Evolutionary conservation across 92 coral and sea anemone genomes (phyloP), one percentile per base, ranked within the genome.

Genomic region (Epizoanthus scotinus): DNA sequence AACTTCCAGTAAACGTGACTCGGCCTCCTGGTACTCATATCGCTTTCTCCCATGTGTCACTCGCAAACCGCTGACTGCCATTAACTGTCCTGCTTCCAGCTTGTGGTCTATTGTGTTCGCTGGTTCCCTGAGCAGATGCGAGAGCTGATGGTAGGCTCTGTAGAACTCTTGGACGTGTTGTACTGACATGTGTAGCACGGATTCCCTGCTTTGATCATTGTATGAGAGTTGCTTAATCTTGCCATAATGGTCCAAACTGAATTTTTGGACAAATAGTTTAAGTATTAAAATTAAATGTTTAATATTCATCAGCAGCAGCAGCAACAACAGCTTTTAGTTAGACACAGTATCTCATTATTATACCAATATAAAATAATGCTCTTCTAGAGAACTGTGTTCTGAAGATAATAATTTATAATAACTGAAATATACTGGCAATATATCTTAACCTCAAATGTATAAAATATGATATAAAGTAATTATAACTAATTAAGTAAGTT

Each of bases 161-260:
- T 83, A 83, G 55, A 83, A 83, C 31, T 63, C 50, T 8, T 63
- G 31, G n/a, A 73, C 83, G 49, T 62, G 72, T 8, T 62, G 55
- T 20, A 78, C 71, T 0, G 86, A 44, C 40, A 61, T 55, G 53
- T 40, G 28, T 6, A 65, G 8, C 15, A 73, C 14, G 4, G 86
- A 83, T 17, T 83, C 86, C 40, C 58, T 50, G 66, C 21, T 49
- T 2, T 12, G 17, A 21, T 74, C 57, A 57, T 60, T 83, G 52
- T 31, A 83, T n/a, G 57, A 3, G 28, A 83, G 19, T 12, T 29
- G 56, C 50, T 60, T 19, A 18, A 83, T 50, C 63, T 78, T 77
- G 6, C 86, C 86, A 63, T 36, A 44, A n/a, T 15, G 63, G 82
- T 83, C 67, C 10, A 83, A 71, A 9, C 86, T 83, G 67, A 63